Evolutionary conservation across 92 coral and sea anemone species (phyloP).

Genomic region (Umimayanthus chanpuru): DNA sequence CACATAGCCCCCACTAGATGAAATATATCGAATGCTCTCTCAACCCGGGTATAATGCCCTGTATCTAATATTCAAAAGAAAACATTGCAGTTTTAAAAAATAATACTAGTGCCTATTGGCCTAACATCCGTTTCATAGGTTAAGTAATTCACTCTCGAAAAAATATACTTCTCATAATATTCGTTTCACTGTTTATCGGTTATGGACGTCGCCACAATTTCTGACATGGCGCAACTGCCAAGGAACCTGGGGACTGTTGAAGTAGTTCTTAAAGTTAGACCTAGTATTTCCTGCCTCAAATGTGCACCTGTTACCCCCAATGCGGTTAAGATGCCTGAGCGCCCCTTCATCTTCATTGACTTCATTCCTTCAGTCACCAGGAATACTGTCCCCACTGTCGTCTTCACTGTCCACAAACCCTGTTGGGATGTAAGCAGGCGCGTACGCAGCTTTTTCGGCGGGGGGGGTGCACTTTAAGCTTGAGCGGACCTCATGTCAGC

Average conservation of each 20-base stretch:
- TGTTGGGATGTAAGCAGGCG: conserved; percentile 41
- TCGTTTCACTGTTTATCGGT: conserved; percentile 8
- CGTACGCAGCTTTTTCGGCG: conserved; percentile 39
- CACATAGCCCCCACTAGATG: not conserved
- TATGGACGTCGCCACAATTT: conserved; percentile 33
- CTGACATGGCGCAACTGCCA: conserved; percentile 46
- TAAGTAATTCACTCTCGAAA: not conserved
- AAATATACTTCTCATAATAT: conserved; percentile 11
- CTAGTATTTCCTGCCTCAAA: conserved; percentile 46
- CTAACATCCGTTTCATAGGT: conserved; percentile 9
- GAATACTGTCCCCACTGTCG: conserved; percentile 34
- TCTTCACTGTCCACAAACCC: conserved; percentile 61
- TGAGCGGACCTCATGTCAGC: too few species aligned
- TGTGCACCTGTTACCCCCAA: conserved; percentile 37
- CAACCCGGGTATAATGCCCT: too few species aligned
- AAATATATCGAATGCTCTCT: not conserved
- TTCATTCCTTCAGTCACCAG: conserved; percentile 59
- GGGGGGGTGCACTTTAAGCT: too few species aligned
- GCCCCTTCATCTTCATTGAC: conserved; percentile 30
- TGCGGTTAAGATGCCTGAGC: conserved; percentile 19
- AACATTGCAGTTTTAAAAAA: not conserved
- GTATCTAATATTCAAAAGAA: not conserved
- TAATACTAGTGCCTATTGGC: not conserved
- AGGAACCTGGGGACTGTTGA: conserved; percentile 43
- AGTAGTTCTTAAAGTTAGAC: conserved; percentile 29